These are phyloP conservation scores for Agrilus biguttatus DNA, from an alignment of 2,888 invertebrate genomes.

Conservation along the genomic window DNA sequence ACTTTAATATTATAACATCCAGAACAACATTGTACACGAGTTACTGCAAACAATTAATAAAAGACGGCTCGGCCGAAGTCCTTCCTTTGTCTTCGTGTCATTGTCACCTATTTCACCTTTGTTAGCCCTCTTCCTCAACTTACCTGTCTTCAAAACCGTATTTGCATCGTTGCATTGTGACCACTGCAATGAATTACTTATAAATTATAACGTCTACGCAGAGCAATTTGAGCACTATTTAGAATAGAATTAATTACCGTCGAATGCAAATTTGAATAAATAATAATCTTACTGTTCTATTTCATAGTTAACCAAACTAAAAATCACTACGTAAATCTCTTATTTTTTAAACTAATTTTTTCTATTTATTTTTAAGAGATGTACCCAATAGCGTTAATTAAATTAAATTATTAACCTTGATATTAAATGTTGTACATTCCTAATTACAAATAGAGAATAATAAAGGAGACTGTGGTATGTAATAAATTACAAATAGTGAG, in stretches of 20 bases:
- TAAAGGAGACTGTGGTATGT: too few species aligned
- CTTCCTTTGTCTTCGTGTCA: slow-evolving; percentile 75
- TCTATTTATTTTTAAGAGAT: too few species aligned
- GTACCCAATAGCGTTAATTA: too few species aligned
- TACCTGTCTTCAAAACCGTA: slow-evolving; percentile 20
- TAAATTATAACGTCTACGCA: slow-evolving; percentile 1
- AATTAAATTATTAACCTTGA: too few species aligned
- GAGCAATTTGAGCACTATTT: neutral
- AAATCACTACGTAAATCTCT: too few species aligned
- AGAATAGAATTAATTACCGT: neutral
- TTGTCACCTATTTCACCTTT: slow-evolving; percentile 38
- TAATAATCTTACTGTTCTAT: neutral
- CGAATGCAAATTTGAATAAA: slow-evolving; percentile 1
- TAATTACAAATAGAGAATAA: too few species aligned
- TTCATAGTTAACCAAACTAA: too few species aligned
- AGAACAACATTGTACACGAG: slow-evolving; percentile 25
- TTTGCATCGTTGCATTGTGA: slow-evolving; percentile 35
- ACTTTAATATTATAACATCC: slow-evolving; percentile 7
- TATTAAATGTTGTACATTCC: too few species aligned
- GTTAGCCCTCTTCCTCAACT: slow-evolving; percentile 24
- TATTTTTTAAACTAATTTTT: too few species aligned
- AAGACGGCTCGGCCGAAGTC: slow-evolving; percentile 35
- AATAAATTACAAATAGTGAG: too few species aligned
- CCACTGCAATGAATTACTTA: slow-evolving; percentile 16
- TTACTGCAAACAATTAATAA: slow-evolving; percentile 16